phyloP scores from a whole-genome alignment of 2,113 vertebrate species.

The Alosa alosa region DNA sequence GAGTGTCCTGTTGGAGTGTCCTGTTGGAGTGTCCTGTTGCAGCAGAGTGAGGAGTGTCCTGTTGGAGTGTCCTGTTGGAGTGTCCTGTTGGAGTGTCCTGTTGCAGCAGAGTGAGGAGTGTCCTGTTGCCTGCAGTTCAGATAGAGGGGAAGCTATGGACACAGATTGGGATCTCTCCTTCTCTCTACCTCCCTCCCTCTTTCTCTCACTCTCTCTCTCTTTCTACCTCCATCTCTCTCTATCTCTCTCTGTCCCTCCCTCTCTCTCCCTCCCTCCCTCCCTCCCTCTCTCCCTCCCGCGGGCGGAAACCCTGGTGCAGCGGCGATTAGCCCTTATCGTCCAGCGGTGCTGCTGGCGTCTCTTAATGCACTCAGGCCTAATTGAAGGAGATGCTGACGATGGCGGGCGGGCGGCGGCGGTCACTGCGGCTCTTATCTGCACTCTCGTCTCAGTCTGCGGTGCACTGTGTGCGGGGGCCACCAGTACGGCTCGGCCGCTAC shows the following conservation, averaged over 20 bases:
- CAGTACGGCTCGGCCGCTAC: no score
- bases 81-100: no score
- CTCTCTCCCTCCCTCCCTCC: no score
- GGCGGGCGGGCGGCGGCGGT: slow-evolving; percentile 1
- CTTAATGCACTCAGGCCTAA: slow-evolving; percentile 48
- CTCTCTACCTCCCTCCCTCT: neutral
- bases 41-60: no score
- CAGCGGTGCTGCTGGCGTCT: neutral
- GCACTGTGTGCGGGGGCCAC: no score
- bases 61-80: no score
- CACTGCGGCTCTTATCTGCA: slow-evolving; percentile 16
- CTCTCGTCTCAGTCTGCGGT: no score
- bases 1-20: no score
- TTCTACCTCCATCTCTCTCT: no score
- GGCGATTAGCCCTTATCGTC: slow-evolving; percentile 45
- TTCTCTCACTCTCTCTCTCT: no score
- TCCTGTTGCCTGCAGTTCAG: slow-evolving; percentile 33
- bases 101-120: slow-evolving; percentile 35
- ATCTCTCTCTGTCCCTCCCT: no score
- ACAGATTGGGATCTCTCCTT: slow-evolving; percentile 37
- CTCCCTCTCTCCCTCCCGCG: neutral
- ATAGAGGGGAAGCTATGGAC: slow-evolving; percentile 29
- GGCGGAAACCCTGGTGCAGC: slow-evolving; percentile 26
- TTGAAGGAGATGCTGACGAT: slow-evolving; percentile 22
- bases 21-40: no score